phyloP scores from a whole-genome alignment of 1,140 invertebrate species.

The Teleogryllus occipitalis region DNA sequence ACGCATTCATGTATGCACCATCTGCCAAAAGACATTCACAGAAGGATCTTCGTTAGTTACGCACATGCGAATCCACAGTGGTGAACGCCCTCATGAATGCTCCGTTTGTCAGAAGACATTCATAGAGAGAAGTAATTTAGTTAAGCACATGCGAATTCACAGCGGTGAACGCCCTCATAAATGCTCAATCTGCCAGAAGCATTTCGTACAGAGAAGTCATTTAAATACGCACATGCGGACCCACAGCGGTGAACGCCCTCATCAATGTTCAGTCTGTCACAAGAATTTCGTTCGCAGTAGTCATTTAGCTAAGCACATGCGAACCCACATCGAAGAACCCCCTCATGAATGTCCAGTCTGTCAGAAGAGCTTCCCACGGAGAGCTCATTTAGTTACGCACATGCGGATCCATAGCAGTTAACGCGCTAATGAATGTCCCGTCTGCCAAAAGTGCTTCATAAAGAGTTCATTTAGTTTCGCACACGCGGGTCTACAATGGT shows the following conservation, averaged over 20 bases:
- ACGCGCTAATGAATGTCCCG: no score
- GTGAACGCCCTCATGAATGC: neutral
- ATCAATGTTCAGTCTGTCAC: no score
- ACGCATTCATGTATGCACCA: neutral
- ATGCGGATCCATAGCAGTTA: no score
- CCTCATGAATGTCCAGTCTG: no score
- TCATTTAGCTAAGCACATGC: no score
- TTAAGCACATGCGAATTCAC: neutral
- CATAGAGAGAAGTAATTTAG: neutral
- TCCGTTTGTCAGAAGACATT: neutral
- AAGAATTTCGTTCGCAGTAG: no score
- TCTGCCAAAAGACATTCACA: neutral
- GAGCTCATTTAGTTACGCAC: no score
- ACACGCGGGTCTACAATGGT: no score
- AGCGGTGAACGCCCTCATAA: neutral
- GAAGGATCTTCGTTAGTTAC: neutral
- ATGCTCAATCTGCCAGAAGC: neutral
- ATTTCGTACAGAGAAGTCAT: neutral
- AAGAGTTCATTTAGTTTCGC: no score
- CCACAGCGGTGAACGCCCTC: neutral
- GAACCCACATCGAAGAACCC: no score
- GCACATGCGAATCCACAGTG: neutral
- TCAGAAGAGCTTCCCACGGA: no score
- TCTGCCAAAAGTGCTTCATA: no score
- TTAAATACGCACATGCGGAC: neutral